Conservation (phyloP, 2,797 vertebrate species). For the Momotus momota region DNA sequence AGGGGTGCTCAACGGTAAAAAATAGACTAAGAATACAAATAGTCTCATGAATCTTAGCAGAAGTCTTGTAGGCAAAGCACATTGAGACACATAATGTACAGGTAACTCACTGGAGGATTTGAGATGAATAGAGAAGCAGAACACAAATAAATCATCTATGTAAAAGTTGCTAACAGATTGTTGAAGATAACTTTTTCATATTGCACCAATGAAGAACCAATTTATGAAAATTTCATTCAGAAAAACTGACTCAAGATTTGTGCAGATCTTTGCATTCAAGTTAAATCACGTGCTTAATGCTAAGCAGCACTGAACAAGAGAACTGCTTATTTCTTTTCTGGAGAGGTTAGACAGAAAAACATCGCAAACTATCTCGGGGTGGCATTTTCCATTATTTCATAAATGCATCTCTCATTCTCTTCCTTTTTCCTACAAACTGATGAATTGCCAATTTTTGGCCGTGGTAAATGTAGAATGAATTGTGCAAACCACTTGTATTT, state of each 20-base stretch:
- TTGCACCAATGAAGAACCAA: background rate
- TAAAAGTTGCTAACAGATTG: background rate
- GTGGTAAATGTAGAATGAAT: background rate
- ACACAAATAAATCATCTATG: background rate
- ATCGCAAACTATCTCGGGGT: accelerated
- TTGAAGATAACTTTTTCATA: slow-evolving; percentile 5
- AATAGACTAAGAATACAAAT: background rate
- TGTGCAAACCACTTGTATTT: background rate
- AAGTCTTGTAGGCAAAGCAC: background rate
- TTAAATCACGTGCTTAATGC: background rate
- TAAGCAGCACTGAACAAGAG: background rate
- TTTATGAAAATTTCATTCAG: background rate
- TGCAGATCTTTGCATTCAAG: background rate
- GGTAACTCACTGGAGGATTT: background rate
- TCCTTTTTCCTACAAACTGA: background rate
- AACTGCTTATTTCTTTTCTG: background rate
- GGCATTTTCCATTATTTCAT: background rate
- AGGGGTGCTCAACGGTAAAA: background rate
- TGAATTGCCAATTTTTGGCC: background rate
- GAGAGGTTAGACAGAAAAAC: background rate
- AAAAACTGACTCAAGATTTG: background rate
- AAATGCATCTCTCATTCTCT: background rate
- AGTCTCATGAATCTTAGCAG: background rate
- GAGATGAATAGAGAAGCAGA: background rate
- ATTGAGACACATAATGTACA: background rate